Base-by-base conservation (phyloP, 2,888 invertebrate genomes). In the Chymomyza fuscimana region DNA sequence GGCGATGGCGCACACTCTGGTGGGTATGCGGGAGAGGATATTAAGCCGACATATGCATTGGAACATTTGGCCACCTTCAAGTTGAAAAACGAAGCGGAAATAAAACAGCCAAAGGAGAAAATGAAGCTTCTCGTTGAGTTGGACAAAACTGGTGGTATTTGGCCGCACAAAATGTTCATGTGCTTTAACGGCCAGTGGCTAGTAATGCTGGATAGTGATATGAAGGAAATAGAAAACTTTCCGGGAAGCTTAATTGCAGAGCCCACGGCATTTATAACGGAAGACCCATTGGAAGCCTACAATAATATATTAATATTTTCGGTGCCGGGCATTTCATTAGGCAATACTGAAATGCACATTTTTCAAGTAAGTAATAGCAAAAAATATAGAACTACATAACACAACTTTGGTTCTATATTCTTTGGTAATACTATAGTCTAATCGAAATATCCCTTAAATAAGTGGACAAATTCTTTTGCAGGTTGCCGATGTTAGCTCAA, bases 31-130 rank as follows among this genome's bases (percentile, higher is more conserved):
- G 70, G 16, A 12, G 72, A 77, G 10, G 77, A 87, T 19, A 67
- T 70, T 29, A 94, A 94, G 76, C 95, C 96, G 58, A 95, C 95
- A 5, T 99, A 98, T 92, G 95, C 96, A 80, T 95, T 99, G 92
- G 99, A 99, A 91, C 99, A 99, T 93, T 94, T 99, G 93, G 99
- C 99, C 81, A 99, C 99, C 36, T 99, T 99, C 93, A 97, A 98
- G 58, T 97, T 98, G 78, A 97, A 97, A 78, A 94, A 96, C 87
- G 96, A 97, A 92, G 95, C 95, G 40, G 97, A 97, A 79, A 95
- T 97, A 83, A 95, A 96, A 76, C 96, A 96, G 92, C 97, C 97
- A 1, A 96, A 96, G 19, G 97, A 98, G 91, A 97, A 97, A 74
- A 97, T 99, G 95, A 93, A 98, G 66, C 93, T 98, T 63, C 94